phyloP scores from a whole-genome alignment of 1,140 invertebrate species.

The Periplaneta americana region DNA sequence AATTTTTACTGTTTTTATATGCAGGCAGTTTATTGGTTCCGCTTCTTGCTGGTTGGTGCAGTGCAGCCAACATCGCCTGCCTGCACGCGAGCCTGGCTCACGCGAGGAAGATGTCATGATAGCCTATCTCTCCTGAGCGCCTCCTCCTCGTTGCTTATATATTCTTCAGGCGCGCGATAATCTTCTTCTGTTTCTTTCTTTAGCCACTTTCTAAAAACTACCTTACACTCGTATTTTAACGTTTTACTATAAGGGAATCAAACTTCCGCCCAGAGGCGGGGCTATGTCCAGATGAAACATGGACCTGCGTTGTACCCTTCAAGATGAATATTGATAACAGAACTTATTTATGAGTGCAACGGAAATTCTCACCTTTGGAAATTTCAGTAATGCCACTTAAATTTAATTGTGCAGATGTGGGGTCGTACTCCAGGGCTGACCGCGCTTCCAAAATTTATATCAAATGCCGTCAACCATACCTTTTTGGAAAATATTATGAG shows the following conservation, averaged over 20 bases:
- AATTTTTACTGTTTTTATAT: not conserved
- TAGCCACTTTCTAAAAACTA: not conserved
- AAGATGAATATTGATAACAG: not conserved
- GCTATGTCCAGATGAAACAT: not conserved
- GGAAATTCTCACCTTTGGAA: not conserved
- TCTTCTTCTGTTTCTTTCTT: not conserved
- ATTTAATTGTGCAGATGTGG: too few relatives aligned
- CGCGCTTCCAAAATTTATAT: too few relatives aligned
- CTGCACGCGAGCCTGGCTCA: not conserved
- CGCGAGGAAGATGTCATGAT: not conserved
- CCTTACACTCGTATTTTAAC: not conserved
- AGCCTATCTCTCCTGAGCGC: not conserved
- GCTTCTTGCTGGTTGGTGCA: not conserved
- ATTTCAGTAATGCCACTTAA: too few relatives aligned
- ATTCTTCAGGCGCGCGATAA: not conserved
- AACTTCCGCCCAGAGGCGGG: not conserved
- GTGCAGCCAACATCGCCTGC: not conserved
- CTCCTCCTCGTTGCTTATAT: not conserved
- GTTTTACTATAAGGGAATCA: not conserved
- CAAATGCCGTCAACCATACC: too few relatives aligned
- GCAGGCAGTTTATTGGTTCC: not conserved
- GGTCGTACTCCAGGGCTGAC: too few relatives aligned
- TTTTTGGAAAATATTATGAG: too few relatives aligned
- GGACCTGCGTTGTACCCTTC: not conserved
- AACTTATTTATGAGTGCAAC: not conserved